These are phyloP conservation scores for Sebastiscus tertius DNA, from an alignment of 2,797 vertebrate genomes.

Conservation along the genomic window DNA sequence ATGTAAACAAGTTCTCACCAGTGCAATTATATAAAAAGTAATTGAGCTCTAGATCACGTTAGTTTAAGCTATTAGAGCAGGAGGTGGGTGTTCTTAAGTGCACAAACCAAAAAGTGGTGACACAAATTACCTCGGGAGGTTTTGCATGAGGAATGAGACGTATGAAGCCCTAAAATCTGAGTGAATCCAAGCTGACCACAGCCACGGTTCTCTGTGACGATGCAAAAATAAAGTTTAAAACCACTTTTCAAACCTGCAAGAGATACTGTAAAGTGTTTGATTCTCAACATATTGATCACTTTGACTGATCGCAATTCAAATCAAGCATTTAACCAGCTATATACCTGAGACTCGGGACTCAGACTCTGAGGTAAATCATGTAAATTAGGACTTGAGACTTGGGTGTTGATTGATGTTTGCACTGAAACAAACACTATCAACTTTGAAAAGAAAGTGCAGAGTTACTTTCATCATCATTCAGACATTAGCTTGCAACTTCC, in stretches of 20 bases:
- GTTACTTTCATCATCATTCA: neutral
- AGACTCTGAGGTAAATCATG: neutral
- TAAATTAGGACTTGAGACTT: neutral
- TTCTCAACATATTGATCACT: neutral
- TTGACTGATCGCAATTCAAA: neutral
- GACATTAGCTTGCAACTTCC: neutral
- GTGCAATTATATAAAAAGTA: conserved; percentile 7
- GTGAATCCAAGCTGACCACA: neutral
- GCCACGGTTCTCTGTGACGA: neutral
- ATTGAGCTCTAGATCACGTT: neutral
- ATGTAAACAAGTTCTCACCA: conserved; percentile 2
- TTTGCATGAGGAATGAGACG: neutral
- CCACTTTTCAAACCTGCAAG: neutral
- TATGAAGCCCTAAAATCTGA: neutral
- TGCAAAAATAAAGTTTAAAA: neutral
- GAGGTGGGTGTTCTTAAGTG: neutral
- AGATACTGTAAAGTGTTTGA: too few species aligned
- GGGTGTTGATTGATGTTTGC: neutral
- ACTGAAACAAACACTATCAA: neutral
- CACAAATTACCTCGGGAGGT: neutral
- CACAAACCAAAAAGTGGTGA: neutral
- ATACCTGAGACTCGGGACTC: neutral
- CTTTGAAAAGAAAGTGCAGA: neutral
- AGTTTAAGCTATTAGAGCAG: neutral
- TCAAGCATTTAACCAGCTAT: neutral